Evolutionary conservation across 2,113 vertebrate species (phyloP).

Genomic region (Helogale parvula): DNA sequence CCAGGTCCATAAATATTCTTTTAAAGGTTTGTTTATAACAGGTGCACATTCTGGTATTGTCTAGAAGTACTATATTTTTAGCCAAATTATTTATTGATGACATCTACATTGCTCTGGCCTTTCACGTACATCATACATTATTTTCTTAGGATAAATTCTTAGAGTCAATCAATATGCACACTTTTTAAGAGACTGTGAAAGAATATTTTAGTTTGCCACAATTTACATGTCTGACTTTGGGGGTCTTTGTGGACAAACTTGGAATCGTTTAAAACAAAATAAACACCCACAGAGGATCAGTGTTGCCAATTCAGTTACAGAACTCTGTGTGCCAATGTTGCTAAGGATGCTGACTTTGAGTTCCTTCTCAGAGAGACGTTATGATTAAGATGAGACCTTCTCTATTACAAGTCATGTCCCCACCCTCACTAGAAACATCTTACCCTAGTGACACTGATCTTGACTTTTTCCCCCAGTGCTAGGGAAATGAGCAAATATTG

Average conservation of each 20-base stretch:
- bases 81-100: neutral
- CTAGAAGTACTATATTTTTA: neutral
- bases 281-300: neutral
- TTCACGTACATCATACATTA: neutral
- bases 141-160: neutral
- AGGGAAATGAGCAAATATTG: neutral
- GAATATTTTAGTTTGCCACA: neutral
- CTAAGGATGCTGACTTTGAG: neutral
- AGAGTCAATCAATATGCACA: neutral
- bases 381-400: neutral
- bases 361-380: neutral
- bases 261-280: neutral
- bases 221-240: neutral
- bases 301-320: neutral
- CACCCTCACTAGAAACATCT: neutral
- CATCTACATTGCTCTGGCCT: neutral
- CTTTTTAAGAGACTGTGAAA: conserved; percentile 17
- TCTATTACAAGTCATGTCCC: neutral
- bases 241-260: neutral
- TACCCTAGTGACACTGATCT: neutral
- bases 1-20: neutral
- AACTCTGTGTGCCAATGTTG: neutral
- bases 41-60: neutral
- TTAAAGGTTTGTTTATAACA: neutral
- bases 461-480: neutral